Evolutionary conservation across 2,797 vertebrate species (phyloP).

Genomic region (Pempheris klunzingeri): DNA sequence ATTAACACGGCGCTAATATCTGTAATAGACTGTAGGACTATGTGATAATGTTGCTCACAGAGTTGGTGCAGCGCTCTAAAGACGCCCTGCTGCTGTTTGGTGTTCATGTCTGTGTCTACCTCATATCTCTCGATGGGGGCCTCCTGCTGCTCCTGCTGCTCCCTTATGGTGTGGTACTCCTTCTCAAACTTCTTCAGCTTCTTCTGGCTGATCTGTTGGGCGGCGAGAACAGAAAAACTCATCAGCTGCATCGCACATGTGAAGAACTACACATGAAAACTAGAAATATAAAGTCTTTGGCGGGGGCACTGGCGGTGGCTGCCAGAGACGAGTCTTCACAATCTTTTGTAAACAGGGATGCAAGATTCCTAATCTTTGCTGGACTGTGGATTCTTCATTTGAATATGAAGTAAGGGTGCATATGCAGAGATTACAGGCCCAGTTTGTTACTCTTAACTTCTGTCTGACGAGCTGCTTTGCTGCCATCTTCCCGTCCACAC

Average conservation of each 20-base stretch:
- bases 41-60: too few species aligned
- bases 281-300: constrained; percentile 24
- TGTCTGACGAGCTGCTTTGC: neutral
- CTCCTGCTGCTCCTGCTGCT: constrained; percentile 98
- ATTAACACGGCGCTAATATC: too few species aligned
- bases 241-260: neutral
- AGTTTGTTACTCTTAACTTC: constrained; percentile 9
- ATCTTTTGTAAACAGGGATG: constrained; percentile 37
- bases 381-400: constrained; percentile 1
- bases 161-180: constrained; percentile 96
- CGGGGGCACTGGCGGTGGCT: neutral
- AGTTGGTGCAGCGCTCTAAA: neutral
- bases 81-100: too few species aligned
- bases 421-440: constrained; percentile 17
- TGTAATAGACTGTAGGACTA: too few species aligned
- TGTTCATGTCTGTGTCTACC: too few species aligned
- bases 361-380: constrained; percentile 33
- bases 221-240: constrained; percentile 21
- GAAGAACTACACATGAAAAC: constrained; percentile 1
- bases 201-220: constrained; percentile 94
- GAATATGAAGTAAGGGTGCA: constrained; percentile 8
- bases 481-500: neutral
- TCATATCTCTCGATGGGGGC: constrained; percentile 97
- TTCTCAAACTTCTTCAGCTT: constrained; percentile 99
- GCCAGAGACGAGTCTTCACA: constrained; percentile 24